These are phyloP conservation scores for Dusona sp. DNA, from an alignment of 2,888 invertebrate genomes.

Conservation along the genomic window DNA sequence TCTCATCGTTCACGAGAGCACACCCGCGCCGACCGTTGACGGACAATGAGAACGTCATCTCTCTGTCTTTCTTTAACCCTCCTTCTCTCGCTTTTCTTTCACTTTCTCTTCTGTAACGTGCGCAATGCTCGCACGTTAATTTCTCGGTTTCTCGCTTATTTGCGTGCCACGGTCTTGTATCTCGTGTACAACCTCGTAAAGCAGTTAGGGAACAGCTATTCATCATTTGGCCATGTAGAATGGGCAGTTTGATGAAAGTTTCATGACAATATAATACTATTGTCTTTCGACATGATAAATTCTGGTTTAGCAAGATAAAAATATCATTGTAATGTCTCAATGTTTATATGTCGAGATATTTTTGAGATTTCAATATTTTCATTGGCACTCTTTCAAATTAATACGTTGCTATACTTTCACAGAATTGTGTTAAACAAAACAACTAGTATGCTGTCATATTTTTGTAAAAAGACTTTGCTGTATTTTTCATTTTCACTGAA, in stretches of 20 bases:
- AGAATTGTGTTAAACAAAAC: not conserved
- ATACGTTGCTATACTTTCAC: not conserved
- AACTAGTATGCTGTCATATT: not conserved
- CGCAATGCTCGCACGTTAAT: conserved; percentile 40
- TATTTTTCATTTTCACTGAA: not conserved
- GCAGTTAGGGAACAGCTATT: conserved; percentile 43
- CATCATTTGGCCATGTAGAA: conserved; percentile 28
- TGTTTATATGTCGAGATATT: not conserved
- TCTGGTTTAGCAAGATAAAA: not conserved
- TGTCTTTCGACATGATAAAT: not conserved
- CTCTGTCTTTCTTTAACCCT: conserved; percentile 25
- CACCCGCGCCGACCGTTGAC: conserved; percentile 65
- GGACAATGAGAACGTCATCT: conserved; percentile 62
- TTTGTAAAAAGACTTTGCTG: not conserved
- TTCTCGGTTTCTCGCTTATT: conserved; percentile 53
- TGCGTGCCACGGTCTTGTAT: conserved; percentile 34
- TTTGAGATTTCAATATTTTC: not conserved
- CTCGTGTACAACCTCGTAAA: conserved; percentile 42
- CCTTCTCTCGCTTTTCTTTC: conserved; percentile 27
- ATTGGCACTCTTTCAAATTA: not conserved
- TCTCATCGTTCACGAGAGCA: conserved; percentile 61
- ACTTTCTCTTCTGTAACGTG: not conserved
- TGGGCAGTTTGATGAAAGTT: conserved; percentile 13
- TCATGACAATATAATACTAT: not conserved
- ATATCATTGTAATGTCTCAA: not conserved